Base-by-base conservation (phyloP, 2,888 invertebrate genomes). In the Hyles lineata region DNA sequence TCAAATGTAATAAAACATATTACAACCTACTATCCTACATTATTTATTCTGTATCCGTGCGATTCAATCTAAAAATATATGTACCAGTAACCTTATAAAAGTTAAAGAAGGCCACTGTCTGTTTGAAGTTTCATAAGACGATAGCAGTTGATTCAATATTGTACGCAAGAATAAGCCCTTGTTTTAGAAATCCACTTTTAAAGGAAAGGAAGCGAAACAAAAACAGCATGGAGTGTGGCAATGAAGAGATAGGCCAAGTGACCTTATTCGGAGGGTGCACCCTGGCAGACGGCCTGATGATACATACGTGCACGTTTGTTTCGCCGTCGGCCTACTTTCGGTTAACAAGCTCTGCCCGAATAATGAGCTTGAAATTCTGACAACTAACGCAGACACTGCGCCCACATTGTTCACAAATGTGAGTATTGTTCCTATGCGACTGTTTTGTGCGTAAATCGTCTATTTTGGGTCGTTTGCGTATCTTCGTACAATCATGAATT, bases 311-410 rank as follows among this genome's bases (percentile, higher is more conserved):
- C 43, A 67, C 50, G 50, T 50, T 67, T 50, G 43, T 50, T 50
- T 43, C 50, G 17, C 21, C 17, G 43, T 23, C 67, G 67, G 67
- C 67, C 67, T 67, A 50, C 67, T 67, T 67, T 67, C 67, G 50
- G 23, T 23, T 67, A 67, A 67, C 67, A 67, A 67, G 67, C 67
- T 63, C 63, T 67, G 50, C 63, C 23, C 23, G 43, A 67, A 67
- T 67, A 67, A 67, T 67, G 67, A 67, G 50, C 67, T 25, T 23
- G 50, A 23, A 63, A 67, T 67, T 23, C 23, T 50, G 67, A 67
- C 43, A 67, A 50, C 67, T 43, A 67, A 67, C 29, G 60, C 60
- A 61, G 60, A 29, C 61, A 17, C 25, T 15, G 25, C 17, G 23
- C 25, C 60, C 60, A 25, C 25, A 25, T 25, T 25, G 25, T 60